These are phyloP conservation scores for Orchesella flavescens DNA, from an alignment of 2,888 invertebrate species.

Conservation along the genomic window DNA sequence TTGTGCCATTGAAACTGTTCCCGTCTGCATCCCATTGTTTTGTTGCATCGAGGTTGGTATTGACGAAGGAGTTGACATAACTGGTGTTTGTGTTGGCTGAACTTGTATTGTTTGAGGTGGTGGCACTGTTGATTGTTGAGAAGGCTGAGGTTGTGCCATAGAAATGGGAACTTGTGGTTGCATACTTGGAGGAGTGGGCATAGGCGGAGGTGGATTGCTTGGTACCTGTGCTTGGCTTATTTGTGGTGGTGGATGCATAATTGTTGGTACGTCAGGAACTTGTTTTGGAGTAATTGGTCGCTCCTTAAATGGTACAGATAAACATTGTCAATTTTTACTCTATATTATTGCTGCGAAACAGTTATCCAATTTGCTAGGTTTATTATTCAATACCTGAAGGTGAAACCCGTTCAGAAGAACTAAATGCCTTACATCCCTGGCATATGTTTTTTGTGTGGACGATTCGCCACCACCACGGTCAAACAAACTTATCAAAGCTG, in stretches of 20 bases:
- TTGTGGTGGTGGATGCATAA: slow-evolving; percentile 53
- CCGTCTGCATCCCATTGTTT: slow-evolving; percentile 25
- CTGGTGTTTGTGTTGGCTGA: slow-evolving; percentile 72
- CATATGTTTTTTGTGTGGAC: slow-evolving; percentile 90
- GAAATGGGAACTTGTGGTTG: slow-evolving; percentile 44
- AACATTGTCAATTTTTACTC: slow-evolving; percentile 12
- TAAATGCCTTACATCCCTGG: slow-evolving; percentile 88
- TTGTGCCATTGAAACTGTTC: slow-evolving; percentile 30
- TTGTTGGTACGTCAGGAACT: slow-evolving; percentile 36
- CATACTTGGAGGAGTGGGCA: slow-evolving; percentile 42
- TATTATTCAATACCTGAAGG: slow-evolving; percentile 76
- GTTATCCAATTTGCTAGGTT: background rate
- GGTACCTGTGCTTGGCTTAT: slow-evolving; percentile 44
- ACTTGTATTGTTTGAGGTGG: slow-evolving; percentile 75
- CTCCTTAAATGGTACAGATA: slow-evolving; percentile 43
- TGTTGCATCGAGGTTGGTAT: slow-evolving; percentile 51
- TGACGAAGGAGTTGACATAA: slow-evolving; percentile 54
- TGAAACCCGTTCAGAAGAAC: slow-evolving; percentile 82
- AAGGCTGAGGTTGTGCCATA: slow-evolving; percentile 41
- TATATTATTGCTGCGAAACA: background rate
- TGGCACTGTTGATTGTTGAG: slow-evolving; percentile 72
- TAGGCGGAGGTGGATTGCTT: slow-evolving; percentile 24
- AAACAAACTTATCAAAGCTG: slow-evolving; percentile 86
- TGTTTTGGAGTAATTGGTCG: slow-evolving; percentile 68
- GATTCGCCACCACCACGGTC: slow-evolving; percentile 92